Percentiles rank a stretch among this genome's conserved stretches.
phyloP scores from a whole-genome alignment of 2,797 vertebrate genomes.

The Crax fasciolata region DNA sequence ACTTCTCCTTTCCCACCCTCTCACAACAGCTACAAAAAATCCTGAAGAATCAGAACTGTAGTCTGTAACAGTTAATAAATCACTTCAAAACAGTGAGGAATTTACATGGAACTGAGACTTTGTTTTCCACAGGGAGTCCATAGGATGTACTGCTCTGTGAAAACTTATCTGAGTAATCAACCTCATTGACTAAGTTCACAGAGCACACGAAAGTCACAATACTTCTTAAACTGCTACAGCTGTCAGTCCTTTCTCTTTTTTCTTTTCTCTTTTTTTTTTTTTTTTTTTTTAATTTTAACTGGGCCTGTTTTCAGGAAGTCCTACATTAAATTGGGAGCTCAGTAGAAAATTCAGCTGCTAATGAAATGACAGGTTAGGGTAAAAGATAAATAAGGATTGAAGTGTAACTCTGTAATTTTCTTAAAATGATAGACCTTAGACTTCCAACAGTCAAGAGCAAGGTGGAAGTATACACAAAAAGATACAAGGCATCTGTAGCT shows the following conservation, averaged over 20 bases:
- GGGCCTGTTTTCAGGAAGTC: background rate
- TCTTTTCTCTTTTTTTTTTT: too few species aligned
- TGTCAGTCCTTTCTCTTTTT: background rate
- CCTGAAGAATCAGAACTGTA: background rate
- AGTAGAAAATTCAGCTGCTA: background rate
- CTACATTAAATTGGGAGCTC: background rate
- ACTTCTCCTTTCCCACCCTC: background rate
- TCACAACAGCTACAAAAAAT: background rate
- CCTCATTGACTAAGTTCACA: background rate
- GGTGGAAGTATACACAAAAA: background rate
- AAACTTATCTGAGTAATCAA: background rate
- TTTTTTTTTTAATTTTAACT: background rate
- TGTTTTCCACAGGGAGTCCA: background rate
- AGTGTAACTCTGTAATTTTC: background rate
- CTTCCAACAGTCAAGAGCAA: background rate
- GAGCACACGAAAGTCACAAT: background rate
- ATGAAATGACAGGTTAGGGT: background rate
- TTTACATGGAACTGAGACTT: background rate
- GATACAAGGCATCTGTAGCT: background rate
- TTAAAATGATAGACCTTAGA: background rate
- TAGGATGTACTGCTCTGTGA: background rate
- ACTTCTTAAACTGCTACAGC: background rate
- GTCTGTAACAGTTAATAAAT: background rate
- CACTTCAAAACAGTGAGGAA: background rate
- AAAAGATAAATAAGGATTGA: background rate